phyloP scores from a whole-genome alignment of 2,888 invertebrate genomes.

The Phyto melanocephala region DNA sequence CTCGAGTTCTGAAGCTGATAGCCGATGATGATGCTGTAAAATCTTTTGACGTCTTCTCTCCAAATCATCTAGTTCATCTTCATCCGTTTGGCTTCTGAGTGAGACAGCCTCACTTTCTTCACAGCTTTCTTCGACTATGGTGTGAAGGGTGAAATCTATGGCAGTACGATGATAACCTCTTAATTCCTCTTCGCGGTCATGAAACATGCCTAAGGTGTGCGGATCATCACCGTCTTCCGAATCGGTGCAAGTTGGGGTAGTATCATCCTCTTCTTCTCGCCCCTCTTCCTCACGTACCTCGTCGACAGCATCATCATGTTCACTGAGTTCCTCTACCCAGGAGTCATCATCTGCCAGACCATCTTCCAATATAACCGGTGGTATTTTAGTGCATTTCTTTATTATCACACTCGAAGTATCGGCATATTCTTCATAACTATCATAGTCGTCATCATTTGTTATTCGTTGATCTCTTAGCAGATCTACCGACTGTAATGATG shows the following conservation, averaged over 20 bases:
- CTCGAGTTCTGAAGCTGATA: conserved; percentile 90
- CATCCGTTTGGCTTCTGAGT: conserved; percentile 71
- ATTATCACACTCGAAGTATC: background rate
- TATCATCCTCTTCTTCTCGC: conserved; percentile 81
- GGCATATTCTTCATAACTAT: conserved; percentile 51
- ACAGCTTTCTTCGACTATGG: conserved; percentile 95
- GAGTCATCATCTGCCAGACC: conserved; percentile 94
- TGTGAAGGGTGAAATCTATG: conserved; percentile 93
- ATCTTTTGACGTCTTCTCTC: conserved; percentile 78
- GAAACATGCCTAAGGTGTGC: conserved; percentile 79
- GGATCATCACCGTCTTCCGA: conserved; percentile 73
- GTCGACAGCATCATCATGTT: conserved; percentile 84
- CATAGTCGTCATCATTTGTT: conserved; percentile 53
- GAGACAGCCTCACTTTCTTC: conserved; percentile 94
- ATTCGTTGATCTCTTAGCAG: conserved; percentile 68
- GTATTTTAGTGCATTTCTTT: conserved; percentile 46
- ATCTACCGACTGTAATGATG: conserved; percentile 65
- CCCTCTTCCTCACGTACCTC: conserved; percentile 3
- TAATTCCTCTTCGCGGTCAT: conserved; percentile 89
- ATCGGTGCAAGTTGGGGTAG: conserved; percentile 75
- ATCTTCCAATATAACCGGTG: conserved; percentile 84
- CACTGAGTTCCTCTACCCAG: conserved; percentile 93
- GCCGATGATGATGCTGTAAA: conserved; percentile 80
- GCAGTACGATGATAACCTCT: conserved; percentile 90
- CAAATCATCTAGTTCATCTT: conserved; percentile 67